These are phyloP conservation scores for Camponotus fellah DNA, from an alignment of 2,888 invertebrate genomes.

Conservation along the genomic window DNA sequence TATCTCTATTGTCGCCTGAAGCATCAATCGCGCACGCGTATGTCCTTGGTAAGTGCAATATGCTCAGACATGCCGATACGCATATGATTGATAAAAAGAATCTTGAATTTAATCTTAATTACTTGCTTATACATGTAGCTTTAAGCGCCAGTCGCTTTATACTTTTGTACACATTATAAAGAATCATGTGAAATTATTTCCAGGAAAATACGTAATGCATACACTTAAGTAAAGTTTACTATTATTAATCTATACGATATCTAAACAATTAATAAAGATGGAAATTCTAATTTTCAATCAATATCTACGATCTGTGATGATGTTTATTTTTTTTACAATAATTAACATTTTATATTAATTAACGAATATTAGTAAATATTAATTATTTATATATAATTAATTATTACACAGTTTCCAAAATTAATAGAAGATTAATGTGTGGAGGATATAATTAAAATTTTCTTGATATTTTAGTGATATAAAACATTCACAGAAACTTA, in stretches of 20 bases:
- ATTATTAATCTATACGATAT: neutral
- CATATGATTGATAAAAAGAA: slow-evolving; percentile 17
- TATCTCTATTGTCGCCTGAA: slow-evolving; percentile 18
- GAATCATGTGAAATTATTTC: neutral
- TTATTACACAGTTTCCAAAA: no score
- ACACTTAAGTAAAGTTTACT: neutral
- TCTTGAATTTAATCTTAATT: slow-evolving; percentile 30
- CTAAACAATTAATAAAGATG: neutral
- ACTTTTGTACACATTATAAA: neutral
- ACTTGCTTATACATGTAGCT: neutral
- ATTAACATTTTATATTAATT: no score
- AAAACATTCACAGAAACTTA: no score
- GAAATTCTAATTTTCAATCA: no score
- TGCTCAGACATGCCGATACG: neutral
- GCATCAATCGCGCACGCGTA: neutral
- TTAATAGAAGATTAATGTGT: no score
- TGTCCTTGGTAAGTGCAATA: slow-evolving; percentile 1
- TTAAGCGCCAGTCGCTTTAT: neutral
- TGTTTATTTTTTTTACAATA: no score
- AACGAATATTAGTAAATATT: no score
- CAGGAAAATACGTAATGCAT: neutral
- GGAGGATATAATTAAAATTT: no score
- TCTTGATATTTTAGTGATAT: no score
- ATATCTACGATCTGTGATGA: no score
- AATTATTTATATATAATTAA: no score